phyloP scores from a whole-genome alignment of 2,113 vertebrate genomes.

The Cebidichthys violaceus region DNA sequence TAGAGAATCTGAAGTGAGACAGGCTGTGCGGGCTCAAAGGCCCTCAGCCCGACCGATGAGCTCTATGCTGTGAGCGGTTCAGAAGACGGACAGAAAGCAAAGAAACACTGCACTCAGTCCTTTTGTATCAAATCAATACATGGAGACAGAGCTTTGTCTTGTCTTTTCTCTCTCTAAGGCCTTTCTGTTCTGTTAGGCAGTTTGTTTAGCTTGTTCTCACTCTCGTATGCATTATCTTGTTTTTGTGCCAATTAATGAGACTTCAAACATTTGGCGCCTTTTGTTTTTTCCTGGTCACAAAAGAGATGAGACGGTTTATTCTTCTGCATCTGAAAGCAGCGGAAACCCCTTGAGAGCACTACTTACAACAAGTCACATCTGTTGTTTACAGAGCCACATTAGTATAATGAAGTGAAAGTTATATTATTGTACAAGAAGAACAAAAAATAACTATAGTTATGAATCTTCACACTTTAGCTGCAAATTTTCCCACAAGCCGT shows the following conservation, averaged over 20 bases:
- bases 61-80: conserved; percentile 19
- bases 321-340: conserved; percentile 24
- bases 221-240: conserved; percentile 2
- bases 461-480: conserved; percentile 47
- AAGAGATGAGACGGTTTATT: conserved; percentile 25
- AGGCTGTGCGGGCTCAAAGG: background rate
- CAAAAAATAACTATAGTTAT: conserved; percentile 30
- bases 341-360: conserved; percentile 20
- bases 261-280: conserved; percentile 28
- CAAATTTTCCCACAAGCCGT: conserved; percentile 34
- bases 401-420: conserved; percentile 40
- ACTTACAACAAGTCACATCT: conserved; percentile 51
- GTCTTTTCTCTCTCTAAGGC: background rate
- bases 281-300: conserved; percentile 33
- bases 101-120: conserved; percentile 16
- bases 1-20: background rate
- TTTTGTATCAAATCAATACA: conserved; percentile 16
- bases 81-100: conserved; percentile 17
- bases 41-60: background rate
- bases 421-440: conserved; percentile 13
- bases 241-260: conserved; percentile 27
- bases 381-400: conserved; percentile 53
- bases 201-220: conserved; percentile 16
- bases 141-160: background rate
- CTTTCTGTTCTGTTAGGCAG: background rate